Evolutionary conservation across 2,888 invertebrate genomes (phyloP), one percentile per base, ranked within the genome.

Genomic region (Phaonia tiefii): DNA sequence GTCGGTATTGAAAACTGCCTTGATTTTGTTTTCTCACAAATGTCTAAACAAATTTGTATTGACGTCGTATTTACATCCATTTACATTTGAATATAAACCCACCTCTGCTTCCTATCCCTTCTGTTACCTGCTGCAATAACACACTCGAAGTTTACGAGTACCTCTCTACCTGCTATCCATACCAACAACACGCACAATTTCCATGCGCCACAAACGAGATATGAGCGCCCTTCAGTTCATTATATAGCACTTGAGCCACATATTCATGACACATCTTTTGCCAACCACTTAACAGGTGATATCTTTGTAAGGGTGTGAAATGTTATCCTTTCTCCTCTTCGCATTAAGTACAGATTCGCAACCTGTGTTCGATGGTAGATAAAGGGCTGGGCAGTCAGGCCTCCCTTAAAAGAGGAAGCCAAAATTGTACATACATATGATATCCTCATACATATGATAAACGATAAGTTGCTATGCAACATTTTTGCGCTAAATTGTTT

Each of bases 371-470:
- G 51, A 10, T n/a, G 10, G 15, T 51, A 20, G 31, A 31, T 17
- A n/a, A 46, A 11, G 46, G 3, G 46, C 3, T 46, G n/a, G 26
- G 37, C n/a, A n/a, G n/a, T n/a, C 7, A 20, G 54, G 20, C n/a
- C 25, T 11, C 15, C n/a, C 3, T 8, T 56, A 39, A 63, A 63
- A 63, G 11, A 42, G n/a, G n/a, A n/a, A n/a, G n/a, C n/a, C n/a
- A n/a, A n/a, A n/a, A n/a, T n/a, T n/a, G 20, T 69, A 25, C 54
- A 56, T 69, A 78, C 75, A 78, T 81, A 78, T n/a, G n/a, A n/a
- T n/a, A n/a, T n/a, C n/a, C n/a, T n/a, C n/a, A n/a, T n/a, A 78
- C 78, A 72, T 44, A 67, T 81, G 78, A 78, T 72, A 63, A 75
- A 75, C 67, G 71, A 75, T 72, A 67, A 74, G 70, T 71, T 71